A percentile compares a stretch with the other conserved stretches of the same genome.
Conservation (phyloP, 2,113 vertebrate genomes). For the Pseudorasbora parva region DNA sequence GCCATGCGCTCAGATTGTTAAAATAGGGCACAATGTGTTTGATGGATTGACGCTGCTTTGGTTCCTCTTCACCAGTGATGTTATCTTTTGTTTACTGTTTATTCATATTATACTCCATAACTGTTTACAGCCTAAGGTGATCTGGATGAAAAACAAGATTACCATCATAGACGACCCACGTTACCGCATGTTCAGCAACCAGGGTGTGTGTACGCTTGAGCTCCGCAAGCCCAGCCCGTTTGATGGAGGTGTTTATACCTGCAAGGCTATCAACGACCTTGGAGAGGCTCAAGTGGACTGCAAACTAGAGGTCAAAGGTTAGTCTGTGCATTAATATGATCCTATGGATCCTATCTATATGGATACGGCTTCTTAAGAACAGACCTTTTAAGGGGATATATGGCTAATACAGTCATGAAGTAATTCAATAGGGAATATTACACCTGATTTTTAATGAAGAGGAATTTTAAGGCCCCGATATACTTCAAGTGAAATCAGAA, state of each 20-base stretch:
- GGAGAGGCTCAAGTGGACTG: constrained; percentile 93
- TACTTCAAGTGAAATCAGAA: no score
- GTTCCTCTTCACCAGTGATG: not conserved
- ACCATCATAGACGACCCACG: constrained; percentile 87
- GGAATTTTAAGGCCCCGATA: not conserved
- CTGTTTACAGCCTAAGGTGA: constrained; percentile 87
- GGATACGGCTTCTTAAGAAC: no score
- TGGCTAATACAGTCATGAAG: no score
- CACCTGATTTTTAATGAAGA: not conserved
- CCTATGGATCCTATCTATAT: no score
- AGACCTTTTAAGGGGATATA: no score
- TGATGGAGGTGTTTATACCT: constrained; percentile 90
- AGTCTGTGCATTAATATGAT: constrained; percentile 54
- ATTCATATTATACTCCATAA: not conserved
- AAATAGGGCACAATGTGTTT: not conserved
- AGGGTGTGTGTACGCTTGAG: constrained; percentile 95
- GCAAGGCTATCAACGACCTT: constrained; percentile 88
- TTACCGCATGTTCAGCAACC: constrained; percentile 97
- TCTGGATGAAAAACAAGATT: constrained; percentile 98
- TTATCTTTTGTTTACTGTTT: not conserved
- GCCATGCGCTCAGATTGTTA: no score
- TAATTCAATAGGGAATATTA: no score
- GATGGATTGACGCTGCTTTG: not conserved
- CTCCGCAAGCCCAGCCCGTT: constrained; percentile 97
- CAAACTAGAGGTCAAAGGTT: constrained; percentile 99